A percentile compares a stretch with the other conserved stretches of the same genome.
Evolutionary conservation across 2,797 vertebrate species (phyloP).

Genomic region (Sitta carolinensis): DNA sequence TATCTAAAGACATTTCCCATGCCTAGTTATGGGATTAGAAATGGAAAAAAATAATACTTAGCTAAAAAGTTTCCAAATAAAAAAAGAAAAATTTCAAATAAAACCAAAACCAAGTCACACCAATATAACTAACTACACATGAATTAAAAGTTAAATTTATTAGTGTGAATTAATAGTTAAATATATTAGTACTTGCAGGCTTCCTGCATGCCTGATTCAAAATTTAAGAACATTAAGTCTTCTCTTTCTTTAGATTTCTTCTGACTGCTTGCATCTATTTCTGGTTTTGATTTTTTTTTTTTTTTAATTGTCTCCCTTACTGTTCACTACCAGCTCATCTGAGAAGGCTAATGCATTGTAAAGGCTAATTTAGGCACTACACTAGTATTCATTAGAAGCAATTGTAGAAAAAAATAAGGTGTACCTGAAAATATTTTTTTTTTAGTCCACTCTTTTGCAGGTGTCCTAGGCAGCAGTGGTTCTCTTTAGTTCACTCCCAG

Average conservation of each 20-base stretch:
- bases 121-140: neutral
- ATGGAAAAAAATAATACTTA: neutral
- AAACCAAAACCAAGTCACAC: neutral
- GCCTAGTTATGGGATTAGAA: neutral
- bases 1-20: neutral
- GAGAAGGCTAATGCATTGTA: neutral
- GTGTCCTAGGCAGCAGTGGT: neutral
- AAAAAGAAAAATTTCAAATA: neutral
- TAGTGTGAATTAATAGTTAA: neutral
- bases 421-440: neutral
- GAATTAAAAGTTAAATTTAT: neutral
- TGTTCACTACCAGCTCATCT: neutral
- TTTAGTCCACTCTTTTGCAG: neutral
- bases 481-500: neutral
- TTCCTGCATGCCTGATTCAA: neutral
- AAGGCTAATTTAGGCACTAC: neutral
- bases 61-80: neutral
- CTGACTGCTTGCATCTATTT: neutral
- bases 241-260: neutral
- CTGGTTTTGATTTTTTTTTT: neutral
- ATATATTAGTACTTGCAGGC: neutral
- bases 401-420: neutral
- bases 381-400: neutral
- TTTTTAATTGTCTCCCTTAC: neutral
- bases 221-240: neutral